Conservation (phyloP, 2,113 vertebrate genomes). For the Psettodes erumei region DNA sequence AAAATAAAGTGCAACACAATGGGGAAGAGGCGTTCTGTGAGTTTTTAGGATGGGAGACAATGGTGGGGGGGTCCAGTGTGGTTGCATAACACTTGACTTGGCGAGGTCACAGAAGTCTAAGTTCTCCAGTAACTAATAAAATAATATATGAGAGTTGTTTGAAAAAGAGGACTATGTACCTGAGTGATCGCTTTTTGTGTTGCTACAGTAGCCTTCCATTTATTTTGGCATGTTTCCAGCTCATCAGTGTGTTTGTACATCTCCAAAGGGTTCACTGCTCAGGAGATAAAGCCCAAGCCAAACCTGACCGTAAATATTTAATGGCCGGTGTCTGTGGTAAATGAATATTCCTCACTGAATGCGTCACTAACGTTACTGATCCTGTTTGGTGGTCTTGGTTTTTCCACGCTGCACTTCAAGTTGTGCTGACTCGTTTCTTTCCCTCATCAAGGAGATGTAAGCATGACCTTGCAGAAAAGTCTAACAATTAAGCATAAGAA, state of each 20-base stretch:
- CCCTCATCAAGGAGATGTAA: not conserved
- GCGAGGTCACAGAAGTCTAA: conserved; percentile 28
- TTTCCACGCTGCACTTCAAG: not conserved
- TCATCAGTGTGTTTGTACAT: not conserved
- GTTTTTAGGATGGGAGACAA: conserved; percentile 63
- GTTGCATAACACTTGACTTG: conserved; percentile 47
- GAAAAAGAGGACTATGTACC: not conserved
- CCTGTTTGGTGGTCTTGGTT: conserved; percentile 45
- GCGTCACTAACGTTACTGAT: conserved; percentile 65
- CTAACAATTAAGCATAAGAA: not conserved
- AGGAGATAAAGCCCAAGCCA: conserved; percentile 20
- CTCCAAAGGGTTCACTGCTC: not conserved
- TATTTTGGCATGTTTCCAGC: not conserved
- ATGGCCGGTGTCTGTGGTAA: conserved; percentile 41
- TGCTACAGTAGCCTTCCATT: not conserved
- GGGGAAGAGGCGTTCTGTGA: conserved; percentile 41
- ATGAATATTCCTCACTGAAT: conserved; percentile 49
- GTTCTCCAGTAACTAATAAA: not conserved
- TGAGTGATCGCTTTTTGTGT: not conserved
- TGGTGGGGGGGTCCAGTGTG: conserved; percentile 45
- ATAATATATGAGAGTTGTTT: not conserved
- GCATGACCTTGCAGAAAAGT: not conserved
- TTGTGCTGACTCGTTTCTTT: conserved; percentile 31
- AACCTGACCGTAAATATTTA: conserved; percentile 72
- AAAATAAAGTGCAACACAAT: conserved; percentile 76